These are phyloP conservation scores for Mixornis gularis DNA, from an alignment of 2,113 vertebrate species.

Conservation along the genomic window DNA sequence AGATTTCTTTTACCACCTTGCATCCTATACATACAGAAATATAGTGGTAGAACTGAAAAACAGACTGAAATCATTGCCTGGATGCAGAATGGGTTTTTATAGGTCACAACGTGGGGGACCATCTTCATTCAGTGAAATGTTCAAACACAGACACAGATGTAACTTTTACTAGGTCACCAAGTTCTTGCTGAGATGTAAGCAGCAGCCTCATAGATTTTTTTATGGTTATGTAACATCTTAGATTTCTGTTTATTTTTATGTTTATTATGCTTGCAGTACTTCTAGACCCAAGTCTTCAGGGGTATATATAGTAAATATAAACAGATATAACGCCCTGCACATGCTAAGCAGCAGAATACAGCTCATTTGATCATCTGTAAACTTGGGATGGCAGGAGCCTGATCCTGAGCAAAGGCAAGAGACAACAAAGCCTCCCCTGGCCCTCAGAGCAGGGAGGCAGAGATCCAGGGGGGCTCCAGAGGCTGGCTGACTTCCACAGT, in stretches of 20 bases:
- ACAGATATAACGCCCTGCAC: background rate
- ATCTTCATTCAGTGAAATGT: background rate
- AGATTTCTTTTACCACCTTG: background rate
- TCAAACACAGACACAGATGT: background rate
- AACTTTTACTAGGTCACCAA: background rate
- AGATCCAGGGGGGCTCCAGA: background rate
- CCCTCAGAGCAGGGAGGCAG: background rate
- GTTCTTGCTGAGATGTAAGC: background rate
- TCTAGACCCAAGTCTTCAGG: background rate
- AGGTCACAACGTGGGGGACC: accelerated
- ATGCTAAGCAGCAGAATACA: background rate
- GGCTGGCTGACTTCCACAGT: background rate
- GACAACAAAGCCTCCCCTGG: background rate
- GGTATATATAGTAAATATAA: background rate
- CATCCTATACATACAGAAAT: background rate
- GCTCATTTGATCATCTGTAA: background rate
- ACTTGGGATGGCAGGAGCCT: background rate
- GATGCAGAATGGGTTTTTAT: background rate
- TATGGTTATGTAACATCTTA: background rate
- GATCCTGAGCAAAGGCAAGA: background rate
- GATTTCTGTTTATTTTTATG: background rate
- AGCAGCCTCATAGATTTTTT: background rate
- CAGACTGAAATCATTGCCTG: background rate
- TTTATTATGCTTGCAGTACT: background rate
- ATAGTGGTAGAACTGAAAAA: background rate